Conservation (phyloP, 1,140 invertebrate species). For the Lucilia sericata region DNA sequence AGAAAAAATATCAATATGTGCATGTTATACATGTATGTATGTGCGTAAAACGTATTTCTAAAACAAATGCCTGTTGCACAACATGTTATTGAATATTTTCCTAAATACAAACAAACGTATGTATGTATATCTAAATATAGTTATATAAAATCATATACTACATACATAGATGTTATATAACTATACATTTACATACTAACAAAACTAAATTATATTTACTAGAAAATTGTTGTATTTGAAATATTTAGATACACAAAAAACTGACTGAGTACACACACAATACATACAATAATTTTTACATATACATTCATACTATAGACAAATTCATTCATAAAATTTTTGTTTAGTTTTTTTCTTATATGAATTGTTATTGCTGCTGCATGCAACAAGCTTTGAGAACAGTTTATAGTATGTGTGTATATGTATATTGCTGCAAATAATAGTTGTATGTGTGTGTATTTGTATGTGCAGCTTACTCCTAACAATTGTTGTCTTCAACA, state of each 20-base stretch:
- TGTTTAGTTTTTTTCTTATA: background rate
- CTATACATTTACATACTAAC: background rate
- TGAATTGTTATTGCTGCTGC: background rate
- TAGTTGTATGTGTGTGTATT: background rate
- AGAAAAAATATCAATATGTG: background rate
- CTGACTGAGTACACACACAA: background rate
- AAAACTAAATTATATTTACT: constrained; percentile 14
- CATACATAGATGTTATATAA: too few relatives aligned
- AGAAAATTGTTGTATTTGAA: constrained; percentile 15
- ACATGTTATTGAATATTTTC: background rate
- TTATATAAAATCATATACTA: background rate
- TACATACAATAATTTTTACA: background rate
- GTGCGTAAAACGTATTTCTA: background rate
- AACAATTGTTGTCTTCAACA: background rate
- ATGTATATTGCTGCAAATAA: too few relatives aligned
- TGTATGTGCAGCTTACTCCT: background rate
- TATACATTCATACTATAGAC: background rate
- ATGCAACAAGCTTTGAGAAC: background rate
- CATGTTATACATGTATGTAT: background rate
- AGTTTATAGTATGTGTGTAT: too few relatives aligned
- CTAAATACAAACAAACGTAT: background rate
- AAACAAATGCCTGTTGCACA: constrained; percentile 25
- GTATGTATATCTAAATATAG: too few relatives aligned
- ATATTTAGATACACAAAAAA: constrained; percentile 25
- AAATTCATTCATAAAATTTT: constrained; percentile 25